Conservation (phyloP, 2,797 vertebrate species). For the Thamnophis elegans region DNA sequence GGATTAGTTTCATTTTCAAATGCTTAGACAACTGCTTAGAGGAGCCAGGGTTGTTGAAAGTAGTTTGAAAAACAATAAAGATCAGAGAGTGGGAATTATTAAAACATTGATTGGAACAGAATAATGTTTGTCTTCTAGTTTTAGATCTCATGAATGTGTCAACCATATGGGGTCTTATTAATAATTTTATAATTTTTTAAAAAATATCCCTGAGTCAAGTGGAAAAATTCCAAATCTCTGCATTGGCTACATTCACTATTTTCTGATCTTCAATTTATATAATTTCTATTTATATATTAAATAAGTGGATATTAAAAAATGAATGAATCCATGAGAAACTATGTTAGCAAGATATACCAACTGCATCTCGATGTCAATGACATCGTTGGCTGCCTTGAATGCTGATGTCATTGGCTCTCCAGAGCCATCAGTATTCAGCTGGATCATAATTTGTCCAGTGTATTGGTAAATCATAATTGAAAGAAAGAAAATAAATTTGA, state of each 20-base stretch:
- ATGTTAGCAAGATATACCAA: not conserved
- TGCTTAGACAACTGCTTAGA: not conserved
- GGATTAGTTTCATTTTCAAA: not conserved
- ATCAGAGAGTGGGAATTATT: not conserved
- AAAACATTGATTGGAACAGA: not conserved
- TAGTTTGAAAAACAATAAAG: not conserved
- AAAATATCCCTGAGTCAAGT: not conserved
- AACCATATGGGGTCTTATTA: not conserved
- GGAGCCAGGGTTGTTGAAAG: not conserved
- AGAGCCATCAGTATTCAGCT: not conserved
- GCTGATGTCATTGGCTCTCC: not conserved
- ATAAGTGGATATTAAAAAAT: too few species aligned
- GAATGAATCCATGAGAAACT: not conserved
- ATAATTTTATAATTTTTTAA: not conserved
- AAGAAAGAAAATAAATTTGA: not conserved
- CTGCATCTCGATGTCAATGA: not conserved
- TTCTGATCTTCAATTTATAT: not conserved
- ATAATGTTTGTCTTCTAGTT: not conserved
- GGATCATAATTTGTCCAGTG: not conserved
- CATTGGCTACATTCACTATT: not conserved
- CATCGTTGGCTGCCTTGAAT: not conserved
- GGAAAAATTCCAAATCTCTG: not conserved
- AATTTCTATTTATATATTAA: too few species aligned
- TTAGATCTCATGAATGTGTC: not conserved
- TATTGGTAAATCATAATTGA: not conserved